Percentiles rank a stretch among this genome's conserved stretches.
phyloP scores from a whole-genome alignment of 2,888 invertebrate genomes.

The Drepanosiphum platanoidis region DNA sequence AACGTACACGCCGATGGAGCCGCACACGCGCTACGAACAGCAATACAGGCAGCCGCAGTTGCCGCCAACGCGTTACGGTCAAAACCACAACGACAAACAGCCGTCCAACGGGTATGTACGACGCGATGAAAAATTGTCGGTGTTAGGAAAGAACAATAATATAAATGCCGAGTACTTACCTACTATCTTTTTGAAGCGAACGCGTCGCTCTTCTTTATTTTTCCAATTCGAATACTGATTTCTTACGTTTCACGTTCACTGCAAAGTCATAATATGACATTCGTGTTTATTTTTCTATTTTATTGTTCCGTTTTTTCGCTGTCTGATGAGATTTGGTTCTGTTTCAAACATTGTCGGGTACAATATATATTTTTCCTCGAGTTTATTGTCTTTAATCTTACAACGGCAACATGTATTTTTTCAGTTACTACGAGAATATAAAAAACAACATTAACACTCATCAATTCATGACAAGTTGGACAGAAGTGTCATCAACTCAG shows the following conservation, averaged over 20 bases:
- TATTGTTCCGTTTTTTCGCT: too few species aligned
- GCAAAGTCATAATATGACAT: too few species aligned
- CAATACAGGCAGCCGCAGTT: background rate
- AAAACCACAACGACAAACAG: background rate
- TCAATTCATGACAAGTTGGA: conserved; percentile 52
- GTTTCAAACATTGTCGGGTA: background rate
- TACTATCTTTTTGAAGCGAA: too few species aligned
- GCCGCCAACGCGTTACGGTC: background rate
- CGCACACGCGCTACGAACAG: conserved; percentile 7
- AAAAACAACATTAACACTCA: conserved; percentile 56
- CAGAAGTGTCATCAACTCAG: conserved; percentile 41
- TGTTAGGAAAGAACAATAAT: too few species aligned
- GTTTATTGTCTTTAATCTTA: background rate
- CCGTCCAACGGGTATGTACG: background rate
- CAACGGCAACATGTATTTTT: background rate
- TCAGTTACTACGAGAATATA: conserved; percentile 38
- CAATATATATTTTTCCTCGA: too few species aligned
- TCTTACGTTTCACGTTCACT: too few species aligned
- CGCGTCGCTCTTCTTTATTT: too few species aligned
- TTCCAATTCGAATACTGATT: too few species aligned
- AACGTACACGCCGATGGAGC: conserved; percentile 22
- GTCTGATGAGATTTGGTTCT: too few species aligned
- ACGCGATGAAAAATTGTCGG: too few species aligned
- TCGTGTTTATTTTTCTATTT: too few species aligned
- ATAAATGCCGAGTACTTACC: too few species aligned